These are phyloP conservation scores for Brachionus paranguensis DNA, from an alignment of 1,140 invertebrate genomes.

Conservation along the genomic window DNA sequence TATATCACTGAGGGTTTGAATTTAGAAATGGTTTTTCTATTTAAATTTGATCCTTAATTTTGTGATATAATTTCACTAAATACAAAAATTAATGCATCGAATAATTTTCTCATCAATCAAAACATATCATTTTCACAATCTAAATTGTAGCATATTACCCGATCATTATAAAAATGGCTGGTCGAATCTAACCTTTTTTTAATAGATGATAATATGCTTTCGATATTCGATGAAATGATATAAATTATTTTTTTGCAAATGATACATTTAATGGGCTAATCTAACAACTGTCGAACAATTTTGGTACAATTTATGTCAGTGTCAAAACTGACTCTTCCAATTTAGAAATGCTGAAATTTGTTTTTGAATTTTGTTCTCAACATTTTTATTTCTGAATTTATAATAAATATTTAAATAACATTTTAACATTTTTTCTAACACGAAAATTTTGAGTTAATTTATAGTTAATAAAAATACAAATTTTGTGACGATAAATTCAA, in stretches of 20 bases:
- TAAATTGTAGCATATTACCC: not conserved
- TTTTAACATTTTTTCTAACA: too few species aligned
- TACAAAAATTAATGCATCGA: not conserved
- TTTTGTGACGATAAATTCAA: too few species aligned
- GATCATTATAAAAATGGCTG: not conserved
- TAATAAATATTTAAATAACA: too few species aligned
- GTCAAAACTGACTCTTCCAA: too few species aligned
- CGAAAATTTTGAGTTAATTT: too few species aligned
- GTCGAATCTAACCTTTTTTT: not conserved
- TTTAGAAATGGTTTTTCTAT: not conserved
- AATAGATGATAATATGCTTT: not conserved
- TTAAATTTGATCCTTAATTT: not conserved
- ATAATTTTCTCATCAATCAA: not conserved
- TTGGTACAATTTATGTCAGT: not conserved
- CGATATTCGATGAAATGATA: not conserved
- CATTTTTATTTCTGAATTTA: too few species aligned
- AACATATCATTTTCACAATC: not conserved
- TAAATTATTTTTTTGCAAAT: not conserved
- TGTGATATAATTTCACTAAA: not conserved
- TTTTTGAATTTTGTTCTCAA: too few species aligned
- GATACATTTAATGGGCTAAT: too few species aligned
- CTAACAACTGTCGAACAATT: not conserved
- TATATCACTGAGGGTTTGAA: not conserved
- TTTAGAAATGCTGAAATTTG: too few species aligned
- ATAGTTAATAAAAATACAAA: too few species aligned